phyloP scores from a whole-genome alignment of 1,140 invertebrate genomes.

The Berghia stephanieae region DNA sequence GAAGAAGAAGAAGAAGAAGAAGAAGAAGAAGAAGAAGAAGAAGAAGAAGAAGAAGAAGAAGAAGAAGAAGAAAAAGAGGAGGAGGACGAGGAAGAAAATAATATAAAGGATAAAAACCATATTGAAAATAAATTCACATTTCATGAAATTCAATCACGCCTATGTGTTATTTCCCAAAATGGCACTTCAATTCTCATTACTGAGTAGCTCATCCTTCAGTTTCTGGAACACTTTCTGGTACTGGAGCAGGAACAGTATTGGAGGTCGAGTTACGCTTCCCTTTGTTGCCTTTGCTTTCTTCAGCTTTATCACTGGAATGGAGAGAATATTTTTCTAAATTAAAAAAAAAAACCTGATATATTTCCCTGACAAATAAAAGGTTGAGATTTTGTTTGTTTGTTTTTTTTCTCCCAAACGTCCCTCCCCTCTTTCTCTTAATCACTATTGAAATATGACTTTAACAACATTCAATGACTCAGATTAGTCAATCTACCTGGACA shows the following conservation, averaged over 20 bases:
- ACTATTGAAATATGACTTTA: background rate
- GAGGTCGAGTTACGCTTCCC: background rate
- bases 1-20: too few relatives aligned
- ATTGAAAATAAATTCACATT: background rate
- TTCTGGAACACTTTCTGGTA: background rate
- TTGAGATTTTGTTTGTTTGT: background rate
- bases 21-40: too few relatives aligned
- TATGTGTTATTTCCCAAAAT: background rate
- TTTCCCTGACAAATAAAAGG: background rate
- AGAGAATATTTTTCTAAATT: background rate
- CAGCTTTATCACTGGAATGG: constrained; percentile 33
- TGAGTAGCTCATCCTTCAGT: background rate
- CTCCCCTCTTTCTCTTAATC: background rate
- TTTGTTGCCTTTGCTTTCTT: constrained; percentile 30
- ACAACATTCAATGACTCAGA: too few relatives aligned
- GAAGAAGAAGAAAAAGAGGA: too few relatives aligned
- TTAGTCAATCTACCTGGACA: too few relatives aligned
- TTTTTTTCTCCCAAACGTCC: background rate
- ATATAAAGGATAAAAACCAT: background rate
- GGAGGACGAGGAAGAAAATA: too few relatives aligned
- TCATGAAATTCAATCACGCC: background rate
- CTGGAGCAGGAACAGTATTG: constrained; percentile 9
- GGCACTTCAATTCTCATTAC: constrained; percentile 29
- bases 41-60: too few relatives aligned
- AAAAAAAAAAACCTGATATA: background rate